Percentiles rank a stretch among this genome's conserved stretches.
phyloP scores from a whole-genome alignment of 2,888 invertebrate genomes.

The Tiliacea citrago region DNA sequence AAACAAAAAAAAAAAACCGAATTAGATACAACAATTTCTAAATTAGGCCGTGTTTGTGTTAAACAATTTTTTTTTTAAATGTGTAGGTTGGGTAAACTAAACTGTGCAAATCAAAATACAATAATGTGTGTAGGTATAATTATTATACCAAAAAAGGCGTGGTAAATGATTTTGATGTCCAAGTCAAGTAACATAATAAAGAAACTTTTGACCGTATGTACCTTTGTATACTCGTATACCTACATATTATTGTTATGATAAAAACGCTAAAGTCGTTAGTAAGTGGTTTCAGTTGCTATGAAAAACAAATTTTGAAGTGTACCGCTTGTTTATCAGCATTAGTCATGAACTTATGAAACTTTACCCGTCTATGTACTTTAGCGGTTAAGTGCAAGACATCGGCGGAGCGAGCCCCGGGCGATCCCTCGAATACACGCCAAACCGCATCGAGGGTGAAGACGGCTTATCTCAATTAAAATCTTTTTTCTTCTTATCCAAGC shows the following conservation, averaged over 20 bases:
- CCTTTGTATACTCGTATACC: not conserved
- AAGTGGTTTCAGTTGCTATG: not conserved
- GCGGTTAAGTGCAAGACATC: slow-evolving; percentile 59
- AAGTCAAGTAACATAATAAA: no score
- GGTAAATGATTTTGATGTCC: no score
- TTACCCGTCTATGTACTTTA: slow-evolving; percentile 44
- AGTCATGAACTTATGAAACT: slow-evolving; percentile 29
- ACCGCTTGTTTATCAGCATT: slow-evolving; percentile 13
- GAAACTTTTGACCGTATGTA: not conserved
- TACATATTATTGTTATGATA: not conserved
- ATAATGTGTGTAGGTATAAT: no score
- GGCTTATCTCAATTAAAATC: slow-evolving; percentile 84
- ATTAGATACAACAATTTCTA: not conserved
- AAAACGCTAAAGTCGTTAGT: not conserved
- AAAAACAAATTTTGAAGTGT: not conserved
- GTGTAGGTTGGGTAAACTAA: not conserved
- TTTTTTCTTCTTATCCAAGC: slow-evolving; percentile 75
- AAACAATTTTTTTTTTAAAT: not conserved
- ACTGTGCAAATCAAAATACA: no score
- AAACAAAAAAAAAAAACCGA: not conserved
- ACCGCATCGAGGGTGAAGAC: slow-evolving; percentile 70
- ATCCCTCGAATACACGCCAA: slow-evolving; percentile 65
- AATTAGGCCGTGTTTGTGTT: not conserved
- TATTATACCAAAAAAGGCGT: no score
- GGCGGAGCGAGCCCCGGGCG: slow-evolving; percentile 63